Percentiles rank a stretch among this genome's conserved stretches.
These are phyloP conservation scores for Melanocharis versteri DNA, from an alignment of 2,113 vertebrate species.

Conservation along the genomic window DNA sequence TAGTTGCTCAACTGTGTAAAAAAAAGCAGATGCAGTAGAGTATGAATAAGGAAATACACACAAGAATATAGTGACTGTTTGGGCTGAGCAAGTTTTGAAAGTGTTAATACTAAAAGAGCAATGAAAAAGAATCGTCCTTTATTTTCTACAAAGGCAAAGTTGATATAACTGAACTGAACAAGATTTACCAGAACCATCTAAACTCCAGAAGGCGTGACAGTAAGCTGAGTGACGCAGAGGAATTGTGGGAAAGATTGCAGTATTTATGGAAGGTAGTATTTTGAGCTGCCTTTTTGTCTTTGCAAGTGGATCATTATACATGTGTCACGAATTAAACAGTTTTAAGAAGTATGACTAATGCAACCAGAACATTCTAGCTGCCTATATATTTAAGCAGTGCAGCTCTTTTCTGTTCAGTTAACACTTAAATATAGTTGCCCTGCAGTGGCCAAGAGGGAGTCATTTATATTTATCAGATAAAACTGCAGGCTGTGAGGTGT, in stretches of 20 bases:
- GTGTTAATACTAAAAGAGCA: background rate
- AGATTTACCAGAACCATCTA: conserved; percentile 76
- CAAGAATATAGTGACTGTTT: background rate
- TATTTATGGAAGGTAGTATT: conserved; percentile 88
- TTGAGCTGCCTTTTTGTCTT: conserved; percentile 64
- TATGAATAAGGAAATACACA: background rate
- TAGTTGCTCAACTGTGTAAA: background rate
- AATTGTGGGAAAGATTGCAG: conserved; percentile 79
- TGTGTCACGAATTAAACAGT: conserved; percentile 33
- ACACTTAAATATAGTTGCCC: background rate
- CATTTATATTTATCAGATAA: background rate
- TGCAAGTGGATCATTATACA: conserved; percentile 43
- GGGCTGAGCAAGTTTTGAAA: background rate
- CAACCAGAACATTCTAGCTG: conserved; percentile 28
- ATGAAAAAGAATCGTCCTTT: conserved; percentile 6
- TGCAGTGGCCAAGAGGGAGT: background rate
- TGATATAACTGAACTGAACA: conserved; percentile 77
- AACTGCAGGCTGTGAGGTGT: background rate
- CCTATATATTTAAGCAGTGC: background rate
- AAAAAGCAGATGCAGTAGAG: background rate
- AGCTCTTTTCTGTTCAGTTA: conserved; percentile 10
- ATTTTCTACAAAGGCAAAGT: conserved; percentile 85
- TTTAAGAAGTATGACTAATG: conserved; percentile 39
- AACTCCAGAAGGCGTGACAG: conserved; percentile 35
- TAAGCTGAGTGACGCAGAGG: conserved; percentile 55